phyloP scores from a whole-genome alignment of 2,113 vertebrate species.

The Larimichthys polyactis region DNA sequence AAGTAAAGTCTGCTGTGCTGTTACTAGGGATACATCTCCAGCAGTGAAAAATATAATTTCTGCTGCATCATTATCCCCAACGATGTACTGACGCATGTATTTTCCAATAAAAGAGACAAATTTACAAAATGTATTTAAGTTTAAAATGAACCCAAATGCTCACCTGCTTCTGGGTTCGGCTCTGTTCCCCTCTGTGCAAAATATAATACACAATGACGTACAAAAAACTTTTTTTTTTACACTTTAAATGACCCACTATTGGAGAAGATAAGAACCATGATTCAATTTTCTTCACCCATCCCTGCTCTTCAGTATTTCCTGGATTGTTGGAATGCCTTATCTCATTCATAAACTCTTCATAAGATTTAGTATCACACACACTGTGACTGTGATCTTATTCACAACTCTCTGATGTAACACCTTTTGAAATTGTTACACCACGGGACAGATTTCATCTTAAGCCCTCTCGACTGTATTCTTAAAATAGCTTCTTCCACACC shows the following conservation, averaged over 20 bases:
- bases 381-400: constrained; percentile 10
- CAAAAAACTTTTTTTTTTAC: background rate
- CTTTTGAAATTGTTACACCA: constrained; percentile 21
- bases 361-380: constrained; percentile 11
- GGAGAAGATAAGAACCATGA: background rate
- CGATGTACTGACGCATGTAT: background rate
- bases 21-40: background rate
- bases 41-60: background rate
- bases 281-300: too few species aligned
- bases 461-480: background rate
- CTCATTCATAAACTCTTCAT: background rate
- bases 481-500: constrained; percentile 20
- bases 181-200: background rate
- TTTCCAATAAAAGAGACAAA: background rate
- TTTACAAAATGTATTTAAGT: too few species aligned
- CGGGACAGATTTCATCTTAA: background rate
- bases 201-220: background rate
- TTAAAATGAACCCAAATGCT: background rate
- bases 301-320: background rate
- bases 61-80: background rate
- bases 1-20: background rate
- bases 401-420: constrained; percentile 24
- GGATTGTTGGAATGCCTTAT: background rate
- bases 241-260: background rate
- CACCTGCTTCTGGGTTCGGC: background rate